Conservation (phyloP, 2,113 vertebrate genomes). For the Mus pahari region DNA sequence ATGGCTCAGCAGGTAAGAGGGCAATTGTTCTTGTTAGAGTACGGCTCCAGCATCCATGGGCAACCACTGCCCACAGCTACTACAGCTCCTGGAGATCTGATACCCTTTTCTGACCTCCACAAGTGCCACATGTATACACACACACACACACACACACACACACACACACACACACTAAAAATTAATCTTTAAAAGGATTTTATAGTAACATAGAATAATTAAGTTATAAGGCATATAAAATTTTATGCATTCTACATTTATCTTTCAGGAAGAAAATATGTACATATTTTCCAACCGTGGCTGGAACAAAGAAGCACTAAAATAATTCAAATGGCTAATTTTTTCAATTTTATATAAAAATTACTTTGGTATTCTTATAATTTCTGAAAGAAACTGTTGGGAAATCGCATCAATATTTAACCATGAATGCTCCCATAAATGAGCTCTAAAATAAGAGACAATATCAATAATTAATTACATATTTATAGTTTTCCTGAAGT, state of each 20-base stretch:
- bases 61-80: not conserved
- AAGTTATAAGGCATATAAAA: not conserved
- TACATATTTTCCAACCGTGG: not conserved
- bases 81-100: not conserved
- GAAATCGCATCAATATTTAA: conserved; percentile 15
- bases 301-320: conserved; percentile 2
- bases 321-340: not conserved
- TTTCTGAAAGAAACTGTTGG: conserved; percentile 21
- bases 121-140: not conserved
- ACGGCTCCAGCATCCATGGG: not conserved
- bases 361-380: not conserved
- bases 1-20: not conserved
- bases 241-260: not conserved
- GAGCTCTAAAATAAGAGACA: conserved; percentile 21
- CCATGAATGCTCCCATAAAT: not conserved
- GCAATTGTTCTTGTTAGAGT: not conserved
- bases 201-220: not conserved
- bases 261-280: not conserved
- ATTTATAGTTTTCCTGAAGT: not conserved
- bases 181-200: not conserved
- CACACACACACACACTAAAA: not conserved
- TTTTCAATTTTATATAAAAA: conserved; percentile 36
- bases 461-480: not conserved
- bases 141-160: too few relatives aligned
- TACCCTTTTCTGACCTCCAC: not conserved